phyloP scores from a whole-genome alignment of 1,140 invertebrate species.

The Aphaenogaster rudis region DNA sequence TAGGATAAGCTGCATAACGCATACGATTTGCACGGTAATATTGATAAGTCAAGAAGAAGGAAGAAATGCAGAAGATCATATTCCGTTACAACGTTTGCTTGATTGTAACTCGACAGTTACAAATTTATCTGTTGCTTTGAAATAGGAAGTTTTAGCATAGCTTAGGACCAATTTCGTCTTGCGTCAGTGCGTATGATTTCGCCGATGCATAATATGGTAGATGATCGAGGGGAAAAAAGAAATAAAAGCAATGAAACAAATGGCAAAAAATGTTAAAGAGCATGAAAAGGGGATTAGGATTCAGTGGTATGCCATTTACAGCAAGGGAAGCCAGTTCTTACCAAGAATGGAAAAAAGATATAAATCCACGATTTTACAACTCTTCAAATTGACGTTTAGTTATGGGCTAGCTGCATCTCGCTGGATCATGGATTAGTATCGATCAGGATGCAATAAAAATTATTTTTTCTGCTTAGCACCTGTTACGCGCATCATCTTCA shows the following conservation, averaged over 20 bases:
- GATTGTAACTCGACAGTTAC: neutral
- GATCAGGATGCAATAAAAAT: constrained; percentile 68
- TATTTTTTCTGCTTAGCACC: constrained; percentile 66
- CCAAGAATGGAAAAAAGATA: constrained; percentile 49
- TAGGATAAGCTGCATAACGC: neutral
- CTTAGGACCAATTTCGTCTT: constrained; percentile 1
- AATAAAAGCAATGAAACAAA: constrained; percentile 34
- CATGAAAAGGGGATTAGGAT: constrained; percentile 18
- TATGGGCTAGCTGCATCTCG: constrained; percentile 66
- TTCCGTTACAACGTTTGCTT: constrained; percentile 25
- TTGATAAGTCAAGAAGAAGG: constrained; percentile 1
- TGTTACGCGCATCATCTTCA: constrained; percentile 64
- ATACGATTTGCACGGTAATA: constrained; percentile 4
- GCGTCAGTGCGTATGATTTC: constrained; percentile 14
- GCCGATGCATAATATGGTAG: constrained; percentile 17
- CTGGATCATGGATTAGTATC: constrained; percentile 75
- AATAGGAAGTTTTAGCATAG: neutral
- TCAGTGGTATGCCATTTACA: constrained; percentile 35
- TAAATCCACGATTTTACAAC: constrained; percentile 75
- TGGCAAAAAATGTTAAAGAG: constrained; percentile 24
- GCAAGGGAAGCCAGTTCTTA: constrained; percentile 24
- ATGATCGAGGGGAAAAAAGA: neutral
- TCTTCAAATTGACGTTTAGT: constrained; percentile 66
- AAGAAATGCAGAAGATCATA: constrained; percentile 20
- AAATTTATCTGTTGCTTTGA: neutral